These are phyloP conservation scores for Pteria penguin DNA, from an alignment of 2,888 invertebrate species.

Conservation along the genomic window DNA sequence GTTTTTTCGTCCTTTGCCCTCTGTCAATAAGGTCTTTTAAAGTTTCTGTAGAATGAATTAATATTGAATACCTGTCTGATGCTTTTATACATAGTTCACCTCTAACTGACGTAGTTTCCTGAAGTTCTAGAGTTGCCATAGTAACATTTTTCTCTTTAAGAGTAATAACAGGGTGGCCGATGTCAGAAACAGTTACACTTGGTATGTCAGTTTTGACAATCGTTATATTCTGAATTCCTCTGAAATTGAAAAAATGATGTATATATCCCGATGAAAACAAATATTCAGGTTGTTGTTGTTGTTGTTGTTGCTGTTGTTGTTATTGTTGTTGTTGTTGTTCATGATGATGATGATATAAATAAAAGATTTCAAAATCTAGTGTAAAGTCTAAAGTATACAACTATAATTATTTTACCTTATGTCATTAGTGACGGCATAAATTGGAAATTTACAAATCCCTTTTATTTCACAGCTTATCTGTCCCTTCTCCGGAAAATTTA, in stretches of 20 bases:
- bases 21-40: too few species aligned
- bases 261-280: neutral
- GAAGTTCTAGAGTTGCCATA: neutral
- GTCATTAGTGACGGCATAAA: constrained; percentile 23
- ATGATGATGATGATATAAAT: neutral
- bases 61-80: neutral
- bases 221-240: neutral
- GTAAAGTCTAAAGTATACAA: neutral
- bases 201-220: neutral
- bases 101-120: neutral
- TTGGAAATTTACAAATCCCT: constrained; percentile 33
- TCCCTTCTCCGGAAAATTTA: constrained; percentile 43
- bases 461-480: constrained; percentile 29
- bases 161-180: neutral
- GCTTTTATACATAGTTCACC: neutral
- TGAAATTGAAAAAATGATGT: neutral
- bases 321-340: neutral
- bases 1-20: too few species aligned
- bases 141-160: neutral
- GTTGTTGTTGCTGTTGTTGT: neutral
- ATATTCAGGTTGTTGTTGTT: neutral
- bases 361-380: too few species aligned
- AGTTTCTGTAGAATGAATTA: too few species aligned
- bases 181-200: neutral
- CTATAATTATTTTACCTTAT: constrained; percentile 16